Base-by-base conservation (phyloP, 1,140 invertebrate species). In the Zaprionus davidi region DNA sequence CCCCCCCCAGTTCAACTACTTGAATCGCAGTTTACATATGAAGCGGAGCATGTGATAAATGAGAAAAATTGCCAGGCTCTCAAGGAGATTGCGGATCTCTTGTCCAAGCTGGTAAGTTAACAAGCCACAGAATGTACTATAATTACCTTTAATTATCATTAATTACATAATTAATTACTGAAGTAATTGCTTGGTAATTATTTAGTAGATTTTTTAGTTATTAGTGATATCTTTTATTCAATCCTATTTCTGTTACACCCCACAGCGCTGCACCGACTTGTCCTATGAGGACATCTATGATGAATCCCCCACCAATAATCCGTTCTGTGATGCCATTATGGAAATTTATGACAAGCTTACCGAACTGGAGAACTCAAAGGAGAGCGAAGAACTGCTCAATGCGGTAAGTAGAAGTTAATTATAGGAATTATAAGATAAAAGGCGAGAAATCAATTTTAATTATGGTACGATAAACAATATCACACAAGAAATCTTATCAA, bases 1-100 rank as follows among this genome's bases (percentile, higher is more conserved):
- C 3, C 0, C n/a, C 4, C 26, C 2, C 0, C 2, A 78, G 63
- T 58, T n/a, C 22, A 71, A 51, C 24, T 64, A 34, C 11, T 60
- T 60, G 72, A 82, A 6, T 12, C 82, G 13, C 17, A 58, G 1
- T 64, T 22, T 9, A 38, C 55, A 3, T 57, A 72, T 9, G 38
- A 90, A 5, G 49, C 71, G 22, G 72, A 77, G 13, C 22, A 1
- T 15, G 13, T 11, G 3, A 31, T 77, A 3, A 79, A 59, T 46
- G 28, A 58, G 5, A 69, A 69, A 15, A 88, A 74, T 49, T 20
- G 22, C 9, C 17, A 41, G 0, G 68, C 77, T 5, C 56, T 92
- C 0, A 90, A 64, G 26, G 66, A 82, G 24, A 44, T 92, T 7
- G 90, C 90, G 1, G 83, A 92, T 20, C 46, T 90, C 0, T 56